Base-by-base conservation (phyloP, 1,140 invertebrate genomes). In the Lysiphlebus fabarum region DNA sequence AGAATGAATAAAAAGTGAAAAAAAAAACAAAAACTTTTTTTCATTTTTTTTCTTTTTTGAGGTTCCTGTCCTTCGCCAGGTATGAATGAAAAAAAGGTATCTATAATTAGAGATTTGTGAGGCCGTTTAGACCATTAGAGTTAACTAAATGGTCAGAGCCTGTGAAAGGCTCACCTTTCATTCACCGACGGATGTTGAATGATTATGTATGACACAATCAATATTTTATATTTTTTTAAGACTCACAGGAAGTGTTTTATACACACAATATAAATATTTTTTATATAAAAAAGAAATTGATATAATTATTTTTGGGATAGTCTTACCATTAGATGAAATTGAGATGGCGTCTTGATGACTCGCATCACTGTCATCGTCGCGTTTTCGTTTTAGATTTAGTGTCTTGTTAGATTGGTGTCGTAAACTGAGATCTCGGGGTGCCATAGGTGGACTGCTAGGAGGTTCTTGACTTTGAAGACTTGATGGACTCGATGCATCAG, bases 401-500 rank as follows among this genome's bases (percentile, higher is more conserved):
- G 70, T 71, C 17, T 26, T 26, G 17, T 26, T 26, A 26, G 17
- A 26, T 26, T 26, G 17, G 17, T 26, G 17, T 11, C 70, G 70
- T 38, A 75, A 70, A 61, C 76, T 80, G 38, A 80, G 75, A 42
- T 80, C 77, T 10, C 73, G 59, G 2, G 78, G 78, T 1, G 73
- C 71, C 6, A 75, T 72, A 1, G 76, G 73, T 4, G 78, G 77
- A 65, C 78, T 80, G 7, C 66, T 72, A 17, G 76, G 78, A 17
- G 73, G 72, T 7, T 78, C 77, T 34, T 77, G 75, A 12, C 62
- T 72, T 53, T 70, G 70, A 6, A 78, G 45, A 11, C 67, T 70
- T 3, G 71, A 64, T 8, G 74, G 74, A 50, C 74, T 77, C 1
- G 74, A 71, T 4, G 74, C 84, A 6, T 82, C 85, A 50, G 86